Evolutionary conservation across 2,888 invertebrate genomes (phyloP).

Genomic region (Polydesmus complanatus): DNA sequence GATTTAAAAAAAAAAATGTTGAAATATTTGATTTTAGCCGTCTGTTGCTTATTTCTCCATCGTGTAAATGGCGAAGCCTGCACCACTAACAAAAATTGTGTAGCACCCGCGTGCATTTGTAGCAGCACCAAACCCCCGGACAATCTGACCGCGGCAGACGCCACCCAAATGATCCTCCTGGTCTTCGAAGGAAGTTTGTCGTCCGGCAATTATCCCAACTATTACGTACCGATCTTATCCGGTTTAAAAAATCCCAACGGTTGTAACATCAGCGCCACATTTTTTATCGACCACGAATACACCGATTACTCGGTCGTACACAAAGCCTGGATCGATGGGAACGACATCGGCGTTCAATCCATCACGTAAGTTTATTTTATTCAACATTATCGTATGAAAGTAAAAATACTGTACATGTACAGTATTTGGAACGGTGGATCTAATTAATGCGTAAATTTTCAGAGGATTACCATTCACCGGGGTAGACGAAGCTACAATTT

Average conservation of each 20-base stretch:
- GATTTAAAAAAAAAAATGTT: too few species aligned
- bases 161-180: neutral
- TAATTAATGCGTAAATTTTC: too few species aligned
- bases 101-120: too few species aligned
- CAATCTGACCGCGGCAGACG: neutral
- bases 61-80: too few species aligned
- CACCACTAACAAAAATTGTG: too few species aligned
- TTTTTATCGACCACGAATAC: neutral
- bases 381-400: too few species aligned
- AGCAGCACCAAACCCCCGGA: neutral
- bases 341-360: neutral
- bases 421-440: too few species aligned
- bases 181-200: neutral
- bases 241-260: constrained; percentile 1
- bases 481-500: too few species aligned
- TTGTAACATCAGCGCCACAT: neutral
- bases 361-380: constrained; percentile 7
- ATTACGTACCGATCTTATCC: neutral
- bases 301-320: neutral
- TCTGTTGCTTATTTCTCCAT: too few species aligned
- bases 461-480: too few species aligned
- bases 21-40: too few species aligned
- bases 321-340: neutral
- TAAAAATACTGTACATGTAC: too few species aligned
- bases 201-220: neutral